These are phyloP conservation scores for Muscicapa comitata DNA, from an alignment of 2,797 vertebrate species.

Conservation along the genomic window DNA sequence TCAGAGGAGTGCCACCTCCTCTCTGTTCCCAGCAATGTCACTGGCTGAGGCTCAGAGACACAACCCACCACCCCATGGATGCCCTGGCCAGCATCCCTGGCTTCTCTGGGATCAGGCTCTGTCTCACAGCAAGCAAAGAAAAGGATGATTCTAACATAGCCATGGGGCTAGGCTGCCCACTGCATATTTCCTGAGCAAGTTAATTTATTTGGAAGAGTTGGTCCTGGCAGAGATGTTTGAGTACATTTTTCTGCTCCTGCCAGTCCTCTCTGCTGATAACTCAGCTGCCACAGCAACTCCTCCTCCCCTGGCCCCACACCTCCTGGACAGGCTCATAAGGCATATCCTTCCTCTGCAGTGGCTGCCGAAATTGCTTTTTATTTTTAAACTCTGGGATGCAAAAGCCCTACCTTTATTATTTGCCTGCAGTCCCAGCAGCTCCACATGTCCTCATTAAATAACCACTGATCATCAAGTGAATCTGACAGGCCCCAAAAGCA, in stretches of 20 bases:
- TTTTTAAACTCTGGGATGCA: constrained; percentile 14
- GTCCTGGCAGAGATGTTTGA: background rate
- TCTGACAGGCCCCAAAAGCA: background rate
- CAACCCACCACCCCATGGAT: background rate
- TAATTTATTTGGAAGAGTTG: background rate
- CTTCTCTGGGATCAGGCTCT: background rate
- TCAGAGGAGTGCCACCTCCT: background rate
- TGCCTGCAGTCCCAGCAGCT: background rate
- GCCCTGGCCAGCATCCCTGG: background rate
- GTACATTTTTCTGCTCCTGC: background rate
- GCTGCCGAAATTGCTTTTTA: background rate
- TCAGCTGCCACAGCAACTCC: background rate
- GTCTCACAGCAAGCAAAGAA: background rate
- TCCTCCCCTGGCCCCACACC: background rate
- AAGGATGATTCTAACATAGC: background rate
- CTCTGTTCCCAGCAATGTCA: background rate
- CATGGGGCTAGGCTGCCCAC: background rate
- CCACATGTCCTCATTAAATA: background rate
- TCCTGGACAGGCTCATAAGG: background rate
- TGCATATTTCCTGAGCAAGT: background rate
- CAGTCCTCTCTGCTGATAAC: background rate
- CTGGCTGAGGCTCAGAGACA: background rate
- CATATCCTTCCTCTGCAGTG: background rate
- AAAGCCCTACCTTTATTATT: constrained; percentile 29
- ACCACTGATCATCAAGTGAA: background rate